Conservation (phyloP, 2,797 vertebrate species). For the Acrossocheilus wenchowensis region DNA sequence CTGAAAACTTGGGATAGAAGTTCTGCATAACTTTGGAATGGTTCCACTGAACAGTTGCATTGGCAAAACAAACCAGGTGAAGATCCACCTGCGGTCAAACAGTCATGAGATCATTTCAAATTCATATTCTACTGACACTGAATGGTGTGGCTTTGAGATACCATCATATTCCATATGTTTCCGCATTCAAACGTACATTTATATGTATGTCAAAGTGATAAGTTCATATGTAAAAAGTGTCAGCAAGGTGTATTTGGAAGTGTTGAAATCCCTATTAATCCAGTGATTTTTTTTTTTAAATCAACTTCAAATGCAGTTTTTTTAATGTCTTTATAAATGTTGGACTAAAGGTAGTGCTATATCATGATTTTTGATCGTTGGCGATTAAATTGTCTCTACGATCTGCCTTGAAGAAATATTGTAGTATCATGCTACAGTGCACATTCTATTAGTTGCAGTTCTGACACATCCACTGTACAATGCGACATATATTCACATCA, state of each 20-base stretch:
- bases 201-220: not conserved
- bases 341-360: not conserved
- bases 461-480: not conserved
- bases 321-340: not conserved
- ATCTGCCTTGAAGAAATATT: not conserved
- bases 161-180: not conserved
- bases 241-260: not conserved
- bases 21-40: not conserved
- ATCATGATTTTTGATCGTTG: not conserved
- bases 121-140: not conserved
- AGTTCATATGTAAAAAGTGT: not conserved
- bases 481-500: not conserved
- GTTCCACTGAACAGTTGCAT: not conserved
- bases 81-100: not conserved
- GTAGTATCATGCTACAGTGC: not conserved
- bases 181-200: not conserved
- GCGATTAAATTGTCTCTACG: not conserved
- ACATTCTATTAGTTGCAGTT: not conserved
- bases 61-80: not conserved
- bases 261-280: not conserved
- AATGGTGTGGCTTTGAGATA: not conserved
- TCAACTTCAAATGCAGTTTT: not conserved
- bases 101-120: not conserved
- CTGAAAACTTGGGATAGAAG: not conserved
- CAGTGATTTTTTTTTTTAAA: not conserved